Evolutionary conservation across 2,797 vertebrate species (phyloP).

Genomic region (Sarcophilus harrisii): DNA sequence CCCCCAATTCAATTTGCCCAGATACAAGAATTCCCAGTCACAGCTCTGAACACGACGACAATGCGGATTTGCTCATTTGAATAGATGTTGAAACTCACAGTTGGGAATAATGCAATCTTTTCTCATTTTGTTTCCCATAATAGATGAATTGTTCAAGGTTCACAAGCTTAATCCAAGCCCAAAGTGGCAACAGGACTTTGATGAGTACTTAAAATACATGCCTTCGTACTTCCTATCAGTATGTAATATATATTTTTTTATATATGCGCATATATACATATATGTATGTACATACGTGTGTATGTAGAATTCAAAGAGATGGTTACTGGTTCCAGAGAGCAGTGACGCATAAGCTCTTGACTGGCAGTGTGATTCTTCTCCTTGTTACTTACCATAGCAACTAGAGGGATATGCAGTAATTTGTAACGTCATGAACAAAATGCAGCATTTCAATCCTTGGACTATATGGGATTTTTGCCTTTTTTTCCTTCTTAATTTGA

Average conservation of each 20-base stretch:
- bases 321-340: slow-evolving; percentile 71
- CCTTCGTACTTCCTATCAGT: slow-evolving; percentile 98
- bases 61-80: slow-evolving; percentile 38
- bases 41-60: background rate
- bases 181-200: slow-evolving; percentile 98
- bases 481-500: slow-evolving; percentile 52
- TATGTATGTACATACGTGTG: background rate
- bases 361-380: background rate
- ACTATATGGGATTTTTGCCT: slow-evolving; percentile 21
- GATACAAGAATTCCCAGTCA: slow-evolving; percentile 41
- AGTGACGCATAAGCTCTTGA: slow-evolving; percentile 55
- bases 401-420: slow-evolving; percentile 60
- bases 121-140: slow-evolving; percentile 80
- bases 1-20: background rate
- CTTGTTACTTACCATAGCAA: background rate
- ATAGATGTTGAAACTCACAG: slow-evolving; percentile 28
- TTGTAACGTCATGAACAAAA: slow-evolving; percentile 61
- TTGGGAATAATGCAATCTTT: slow-evolving; percentile 57
- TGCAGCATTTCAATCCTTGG: background rate
- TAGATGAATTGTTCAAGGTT: slow-evolving; percentile 99
- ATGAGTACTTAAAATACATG: slow-evolving; percentile 98
- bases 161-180: slow-evolving; percentile 99
- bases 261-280: slow-evolving; percentile 55
- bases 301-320: slow-evolving; percentile 51
- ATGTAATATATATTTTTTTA: slow-evolving; percentile 80